Evolutionary conservation across 2,888 invertebrate species (phyloP), one percentile per base, ranked within the genome.

Genomic region (Eristalis intricaria): DNA sequence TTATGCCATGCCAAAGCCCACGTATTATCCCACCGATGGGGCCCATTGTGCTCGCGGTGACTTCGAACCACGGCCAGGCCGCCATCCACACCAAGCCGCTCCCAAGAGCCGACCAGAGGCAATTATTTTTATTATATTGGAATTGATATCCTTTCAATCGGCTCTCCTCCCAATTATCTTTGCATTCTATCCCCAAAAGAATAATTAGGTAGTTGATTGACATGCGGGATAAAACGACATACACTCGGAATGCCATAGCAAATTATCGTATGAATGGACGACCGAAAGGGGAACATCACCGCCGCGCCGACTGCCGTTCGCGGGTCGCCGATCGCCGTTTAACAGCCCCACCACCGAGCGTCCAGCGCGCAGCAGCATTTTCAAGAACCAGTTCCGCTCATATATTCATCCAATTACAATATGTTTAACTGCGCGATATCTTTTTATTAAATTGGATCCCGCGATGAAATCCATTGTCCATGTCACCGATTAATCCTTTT

Each of bases 141-240:
- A 91, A 92, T 91, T 91, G 91, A 91, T 91, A 91, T 92, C 89
- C 90, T 89, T 89, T 89, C 89, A 87, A 90, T 89, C 89, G 89
- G 90, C 85, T 84, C 77, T 86, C 89, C 88, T 89, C 83, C 92
- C 92, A 92, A 92, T 92, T 92, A 92, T 93, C 92, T 92, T 92
- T 92, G 91, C 93, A 92, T 93, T 92, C 91, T 91, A 89, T 90
- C 89, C 89, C 90, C 90, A 89, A 89, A 90, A 91, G 92, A 93
- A 92, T 92, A 92, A 92, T 92, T 92, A 92, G 93, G 92, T 90
- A 91, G 90, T 91, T 93, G 92, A 92, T 92, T 92, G 92, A 92
- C 92, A 92, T 90, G 92, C 90, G 91, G 92, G 92, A 92, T 92
- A 92, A 92, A 92, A 90, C 91, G 92, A 93, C 93, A 92, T 92